Base-by-base conservation (phyloP, 2,797 vertebrate genomes). In the Enteromius radiatus region DNA sequence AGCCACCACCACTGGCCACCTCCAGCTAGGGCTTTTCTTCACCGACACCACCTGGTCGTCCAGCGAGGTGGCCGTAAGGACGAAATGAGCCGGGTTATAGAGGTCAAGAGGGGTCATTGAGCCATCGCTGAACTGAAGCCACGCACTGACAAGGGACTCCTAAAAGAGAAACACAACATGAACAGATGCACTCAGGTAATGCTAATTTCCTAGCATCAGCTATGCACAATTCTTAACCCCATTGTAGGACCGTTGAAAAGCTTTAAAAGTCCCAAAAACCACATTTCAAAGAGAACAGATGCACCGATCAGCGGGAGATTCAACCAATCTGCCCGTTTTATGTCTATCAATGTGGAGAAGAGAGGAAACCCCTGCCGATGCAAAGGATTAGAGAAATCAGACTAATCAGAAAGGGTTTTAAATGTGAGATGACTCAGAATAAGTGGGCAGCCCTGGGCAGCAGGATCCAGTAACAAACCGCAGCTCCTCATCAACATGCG, bases 111-210 rank as follows among this genome's bases (percentile, higher is more conserved):
- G 96, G 0, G 96, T 97, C 88, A 95, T 95, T 0, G 97, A 96
- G 84, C 96, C 97, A 5, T 99, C 98, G 0, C 96, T 99, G 94
- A 98, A 98, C 89, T 97, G 97, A 56, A 99, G 94, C 98, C 98
- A 99, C 1, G 95, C 95, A 88, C 97, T 99, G 82, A 98, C 92
- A 61, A 97, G 92, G 0, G 97, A 97, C 87, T 99, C 97, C 98
- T 99, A 90, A 83, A 52, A 80, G 56, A 91, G 4, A 83, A 26
- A 75, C 47, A 31, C 43, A n/a, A 76, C 21, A 56, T 74, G 47
- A 81, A 69, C 19, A 71, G 26, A 71, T 45, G 49, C 56, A 47
- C 8, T 76, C 12, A 33, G 54, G 52, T n/a, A 54, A 81, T 49
- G 74, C 28, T 21, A 73, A 49, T 74, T 63, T 28, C 33, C 31